These are phyloP conservation scores for Pachliopta kotzebuea DNA, from an alignment of 2,888 invertebrate genomes.

Conservation along the genomic window DNA sequence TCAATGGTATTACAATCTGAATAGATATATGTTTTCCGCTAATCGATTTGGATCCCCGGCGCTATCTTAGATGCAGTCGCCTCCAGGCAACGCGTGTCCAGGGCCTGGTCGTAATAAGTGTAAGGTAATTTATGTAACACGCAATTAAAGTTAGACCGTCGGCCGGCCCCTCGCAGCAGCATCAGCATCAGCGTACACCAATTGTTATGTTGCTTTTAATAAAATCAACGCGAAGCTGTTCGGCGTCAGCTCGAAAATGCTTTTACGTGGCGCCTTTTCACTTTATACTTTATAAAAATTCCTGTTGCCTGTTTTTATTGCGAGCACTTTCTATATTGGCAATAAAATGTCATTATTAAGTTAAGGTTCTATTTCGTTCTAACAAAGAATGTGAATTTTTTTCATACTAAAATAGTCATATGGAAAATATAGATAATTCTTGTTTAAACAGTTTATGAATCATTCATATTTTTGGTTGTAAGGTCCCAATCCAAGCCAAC, in stretches of 20 bases:
- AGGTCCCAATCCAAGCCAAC: too few relatives aligned
- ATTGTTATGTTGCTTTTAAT: conserved; percentile 31
- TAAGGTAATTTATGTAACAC: conserved; percentile 75
- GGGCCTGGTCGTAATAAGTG: conserved; percentile 73
- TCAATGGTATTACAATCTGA: too few relatives aligned
- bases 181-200: conserved; percentile 29
- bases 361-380: too few relatives aligned
- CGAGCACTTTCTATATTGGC: conserved; percentile 16
- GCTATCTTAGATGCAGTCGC: background rate
- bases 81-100: background rate
- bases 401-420: too few relatives aligned
- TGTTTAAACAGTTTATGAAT: too few relatives aligned
- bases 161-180: conserved; percentile 38
- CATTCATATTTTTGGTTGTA: too few relatives aligned
- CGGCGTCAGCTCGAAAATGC: background rate
- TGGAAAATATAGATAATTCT: too few relatives aligned
- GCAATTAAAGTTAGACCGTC: conserved; percentile 75
- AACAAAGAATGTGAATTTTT: too few relatives aligned
- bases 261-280: background rate
- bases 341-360: background rate
- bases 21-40: background rate
- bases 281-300: conserved; percentile 10
- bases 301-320: background rate
- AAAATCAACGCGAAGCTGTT: conserved; percentile 21
- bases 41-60: background rate